These are phyloP conservation scores for Zoanthus sociatus DNA, from an alignment of 92 coral and sea anemone species.

Conservation along the genomic window DNA sequence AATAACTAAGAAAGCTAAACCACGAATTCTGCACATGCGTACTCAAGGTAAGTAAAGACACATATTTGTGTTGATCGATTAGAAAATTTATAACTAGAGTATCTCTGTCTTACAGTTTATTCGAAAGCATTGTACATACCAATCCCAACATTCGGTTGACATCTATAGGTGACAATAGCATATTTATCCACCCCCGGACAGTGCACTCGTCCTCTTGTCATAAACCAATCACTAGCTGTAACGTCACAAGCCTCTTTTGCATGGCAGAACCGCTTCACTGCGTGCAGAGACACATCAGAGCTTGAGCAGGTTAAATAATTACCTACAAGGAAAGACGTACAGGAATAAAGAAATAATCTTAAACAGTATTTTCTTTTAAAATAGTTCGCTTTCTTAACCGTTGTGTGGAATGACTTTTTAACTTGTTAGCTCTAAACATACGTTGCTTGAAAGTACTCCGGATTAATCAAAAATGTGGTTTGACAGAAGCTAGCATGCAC, in stretches of 20 bases:
- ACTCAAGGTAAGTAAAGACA: too few relatives aligned
- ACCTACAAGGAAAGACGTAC: neutral
- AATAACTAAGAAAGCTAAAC: too few relatives aligned
- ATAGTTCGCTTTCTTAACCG: too few relatives aligned
- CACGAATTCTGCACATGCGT: too few relatives aligned
- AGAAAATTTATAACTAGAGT: neutral
- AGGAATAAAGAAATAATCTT: neutral
- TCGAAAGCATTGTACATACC: constrained; percentile 33
- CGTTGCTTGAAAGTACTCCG: too few relatives aligned
- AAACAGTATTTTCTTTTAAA: neutral
- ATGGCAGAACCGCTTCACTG: constrained; percentile 76
- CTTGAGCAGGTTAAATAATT: constrained; percentile 84
- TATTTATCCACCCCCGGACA: constrained; percentile 98
- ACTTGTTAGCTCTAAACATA: too few relatives aligned
- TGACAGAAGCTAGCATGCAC: too few relatives aligned
- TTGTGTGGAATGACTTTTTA: too few relatives aligned
- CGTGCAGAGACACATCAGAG: constrained; percentile 67
- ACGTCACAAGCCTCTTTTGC: constrained; percentile 81
- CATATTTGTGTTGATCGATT: too few relatives aligned
- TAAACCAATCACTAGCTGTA: constrained; percentile 77
- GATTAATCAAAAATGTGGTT: too few relatives aligned
- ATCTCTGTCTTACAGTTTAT: neutral
- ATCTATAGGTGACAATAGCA: constrained; percentile 86
- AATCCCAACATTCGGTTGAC: constrained; percentile 76
- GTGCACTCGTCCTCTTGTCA: constrained; percentile 68